These are phyloP conservation scores for Brachionus paranguensis DNA, from an alignment of 1,140 invertebrate genomes.

Conservation along the genomic window DNA sequence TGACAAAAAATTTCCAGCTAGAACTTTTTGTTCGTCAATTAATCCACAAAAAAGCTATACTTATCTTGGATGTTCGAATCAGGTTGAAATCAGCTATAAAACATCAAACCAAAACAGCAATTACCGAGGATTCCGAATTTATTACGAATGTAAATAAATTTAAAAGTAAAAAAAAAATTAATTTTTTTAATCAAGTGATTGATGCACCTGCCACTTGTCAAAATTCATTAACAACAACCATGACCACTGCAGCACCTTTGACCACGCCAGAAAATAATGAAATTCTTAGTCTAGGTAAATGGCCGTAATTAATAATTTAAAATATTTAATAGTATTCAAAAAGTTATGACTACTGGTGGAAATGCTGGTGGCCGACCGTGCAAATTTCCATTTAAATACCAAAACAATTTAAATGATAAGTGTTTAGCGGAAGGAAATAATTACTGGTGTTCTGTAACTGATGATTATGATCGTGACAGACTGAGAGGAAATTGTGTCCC, in stretches of 20 bases:
- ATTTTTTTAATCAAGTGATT: not conserved
- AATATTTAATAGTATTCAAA: not conserved
- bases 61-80: not conserved
- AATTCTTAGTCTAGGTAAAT: slow-evolving; percentile 31
- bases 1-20: not conserved
- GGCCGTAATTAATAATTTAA: not conserved
- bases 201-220: not conserved
- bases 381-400: slow-evolving; percentile 23
- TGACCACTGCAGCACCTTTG: not conserved
- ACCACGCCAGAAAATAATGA: not conserved
- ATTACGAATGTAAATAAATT: not conserved
- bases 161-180: not conserved
- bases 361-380: slow-evolving; percentile 30
- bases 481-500: slow-evolving; percentile 3
- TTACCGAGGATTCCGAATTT: not conserved
- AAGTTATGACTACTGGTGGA: slow-evolving; percentile 24
- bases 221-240: not conserved
- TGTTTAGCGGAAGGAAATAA: not conserved
- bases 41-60: not conserved
- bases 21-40: not conserved
- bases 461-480: slow-evolving; percentile 22
- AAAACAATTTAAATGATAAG: not conserved
- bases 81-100: not conserved
- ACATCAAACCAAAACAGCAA: not conserved
- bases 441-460: slow-evolving; percentile 33